These are phyloP conservation scores for Ceratina australensis DNA, from an alignment of 1,140 invertebrate species.

Conservation along the genomic window DNA sequence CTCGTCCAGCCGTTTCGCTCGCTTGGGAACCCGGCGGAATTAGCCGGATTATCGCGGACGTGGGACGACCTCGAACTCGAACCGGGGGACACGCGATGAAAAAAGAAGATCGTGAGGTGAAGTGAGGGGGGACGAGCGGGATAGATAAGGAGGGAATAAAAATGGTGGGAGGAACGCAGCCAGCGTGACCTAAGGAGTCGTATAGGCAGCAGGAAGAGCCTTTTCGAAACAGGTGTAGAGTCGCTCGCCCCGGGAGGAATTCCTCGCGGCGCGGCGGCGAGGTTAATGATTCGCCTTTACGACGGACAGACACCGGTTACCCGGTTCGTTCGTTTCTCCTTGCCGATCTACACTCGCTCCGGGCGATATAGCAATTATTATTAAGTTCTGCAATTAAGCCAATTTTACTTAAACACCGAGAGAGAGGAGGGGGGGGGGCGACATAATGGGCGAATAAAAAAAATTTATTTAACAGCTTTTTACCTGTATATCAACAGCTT, in stretches of 20 bases:
- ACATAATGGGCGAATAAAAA: too few species aligned
- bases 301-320: conserved; percentile 42
- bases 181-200: conserved; percentile 46
- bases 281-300: conserved; percentile 65
- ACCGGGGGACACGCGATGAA: conserved; percentile 5
- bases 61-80: conserved; percentile 56
- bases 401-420: too few species aligned
- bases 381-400: too few species aligned
- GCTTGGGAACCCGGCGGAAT: conserved; percentile 51
- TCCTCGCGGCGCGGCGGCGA: conserved; percentile 48
- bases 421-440: too few species aligned
- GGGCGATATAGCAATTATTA: too few species aligned
- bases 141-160: background rate
- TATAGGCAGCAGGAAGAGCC: conserved; percentile 43
- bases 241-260: conserved; percentile 34
- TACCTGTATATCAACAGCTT: too few species aligned
- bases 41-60: conserved; percentile 59
- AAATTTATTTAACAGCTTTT: too few species aligned
- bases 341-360: too few species aligned
- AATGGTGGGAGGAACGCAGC: conserved; percentile 24
- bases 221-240: conserved; percentile 60
- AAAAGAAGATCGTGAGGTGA: conserved; percentile 15
- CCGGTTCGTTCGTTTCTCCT: conserved; percentile 14
- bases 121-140: background rate
- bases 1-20: conserved; percentile 39